Evolutionary conservation across 2,113 vertebrate species (phyloP), one percentile per base, ranked within the genome.

Genomic region (Seriola aureovittata): DNA sequence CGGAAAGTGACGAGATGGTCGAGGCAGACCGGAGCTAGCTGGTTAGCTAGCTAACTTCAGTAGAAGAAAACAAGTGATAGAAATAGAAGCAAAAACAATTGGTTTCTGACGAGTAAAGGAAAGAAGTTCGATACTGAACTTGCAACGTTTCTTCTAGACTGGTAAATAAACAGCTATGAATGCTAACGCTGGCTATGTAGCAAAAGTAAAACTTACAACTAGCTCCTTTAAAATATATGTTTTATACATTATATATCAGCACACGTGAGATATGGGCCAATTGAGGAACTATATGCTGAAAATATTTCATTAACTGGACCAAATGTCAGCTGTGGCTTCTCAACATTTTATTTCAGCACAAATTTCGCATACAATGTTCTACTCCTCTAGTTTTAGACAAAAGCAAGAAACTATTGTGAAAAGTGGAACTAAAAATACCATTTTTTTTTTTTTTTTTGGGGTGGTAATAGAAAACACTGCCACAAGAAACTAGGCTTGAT

Each of bases 401-500:
- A 79, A 52, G 8, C n/a, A 32, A 63, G 46, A 58, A 77, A 63
- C 29, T 67, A 32, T 36, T 11, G 50, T 36, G 71, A 60, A 82
- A 79, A 21, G 17, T 74, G 42, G 50, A 3, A 58, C 48, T 50
- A 66, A 71, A 85, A 84, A 74, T 38, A 76, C 7, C 8, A 21
- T 17, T 8, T 7, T 55, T 50, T 63, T 17, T 58, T 65, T 36
- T 36, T 36, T 36, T 36, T 36, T 36, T 36, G 4, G 4, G 21
- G 44, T 52, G 1, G 52, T 55, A 34, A 72, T 46, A 13, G 32
- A 75, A 57, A 32, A 29, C 75, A 46, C 82, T 75, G 82, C 52
- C 62, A 83, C 11, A 12, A 70, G 50, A 71, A 87, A 71, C 74
- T 71, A 40, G 55, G 70, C 67, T 86, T 69, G 16, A 88, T 82